phyloP scores from a whole-genome alignment of 2,797 vertebrate species.

The Pseudochaenichthys georgianus region DNA sequence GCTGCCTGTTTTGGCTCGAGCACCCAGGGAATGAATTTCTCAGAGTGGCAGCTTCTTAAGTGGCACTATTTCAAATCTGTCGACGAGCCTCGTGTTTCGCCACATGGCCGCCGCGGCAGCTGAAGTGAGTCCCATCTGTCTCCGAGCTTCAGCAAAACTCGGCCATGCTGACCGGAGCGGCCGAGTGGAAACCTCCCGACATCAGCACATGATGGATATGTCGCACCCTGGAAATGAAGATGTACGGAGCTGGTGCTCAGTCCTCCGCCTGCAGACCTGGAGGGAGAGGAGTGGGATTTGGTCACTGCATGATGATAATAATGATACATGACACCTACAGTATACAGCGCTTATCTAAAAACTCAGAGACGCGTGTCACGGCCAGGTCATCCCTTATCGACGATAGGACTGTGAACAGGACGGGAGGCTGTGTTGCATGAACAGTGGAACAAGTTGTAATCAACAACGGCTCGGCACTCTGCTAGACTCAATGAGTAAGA shows the following conservation, averaged over 20 bases:
- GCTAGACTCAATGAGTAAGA: no score
- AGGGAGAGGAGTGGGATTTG: slow-evolving; percentile 28
- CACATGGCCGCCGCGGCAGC: slow-evolving; percentile 55
- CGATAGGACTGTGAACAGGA: slow-evolving; percentile 26
- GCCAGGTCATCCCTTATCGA: slow-evolving; percentile 15
- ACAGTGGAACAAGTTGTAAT: not conserved
- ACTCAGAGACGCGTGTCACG: slow-evolving; percentile 16
- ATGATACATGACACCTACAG: no score
- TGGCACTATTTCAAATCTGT: slow-evolving; percentile 75
- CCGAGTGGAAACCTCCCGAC: slow-evolving; percentile 68
- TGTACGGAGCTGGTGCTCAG: slow-evolving; percentile 48
- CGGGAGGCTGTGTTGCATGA: not conserved
- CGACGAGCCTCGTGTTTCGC: slow-evolving; percentile 61
- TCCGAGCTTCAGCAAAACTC: slow-evolving; percentile 59
- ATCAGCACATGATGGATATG: slow-evolving; percentile 69
- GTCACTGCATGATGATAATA: slow-evolving; percentile 30
- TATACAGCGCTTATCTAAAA: no score
- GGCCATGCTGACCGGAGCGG: slow-evolving; percentile 61
- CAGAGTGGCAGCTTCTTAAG: slow-evolving; percentile 61
- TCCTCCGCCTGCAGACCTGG: slow-evolving; percentile 57
- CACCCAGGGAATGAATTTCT: slow-evolving; percentile 66
- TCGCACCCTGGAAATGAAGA: slow-evolving; percentile 78
- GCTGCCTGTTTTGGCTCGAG: slow-evolving; percentile 33
- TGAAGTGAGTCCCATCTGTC: slow-evolving; percentile 74
- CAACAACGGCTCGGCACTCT: no score